These are phyloP conservation scores for Daboia siamensis DNA, from an alignment of 2,113 vertebrate genomes.

Conservation along the genomic window DNA sequence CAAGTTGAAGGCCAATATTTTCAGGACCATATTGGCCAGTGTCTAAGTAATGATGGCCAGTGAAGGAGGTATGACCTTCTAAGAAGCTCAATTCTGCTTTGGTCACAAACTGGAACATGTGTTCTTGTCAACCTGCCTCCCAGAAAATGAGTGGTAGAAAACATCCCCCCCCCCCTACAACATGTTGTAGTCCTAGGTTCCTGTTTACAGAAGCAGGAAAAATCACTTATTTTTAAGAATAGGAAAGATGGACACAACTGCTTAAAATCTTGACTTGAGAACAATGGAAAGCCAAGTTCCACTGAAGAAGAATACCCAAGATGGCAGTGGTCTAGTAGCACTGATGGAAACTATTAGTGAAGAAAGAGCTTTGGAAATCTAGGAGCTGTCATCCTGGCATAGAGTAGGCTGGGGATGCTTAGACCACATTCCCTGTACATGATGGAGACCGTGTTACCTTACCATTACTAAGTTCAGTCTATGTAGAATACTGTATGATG, in stretches of 20 bases:
- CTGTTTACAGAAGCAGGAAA: background rate
- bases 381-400: background rate
- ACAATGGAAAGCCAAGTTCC: background rate
- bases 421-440: background rate
- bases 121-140: background rate
- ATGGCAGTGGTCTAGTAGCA: background rate
- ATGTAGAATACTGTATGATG: background rate
- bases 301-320: background rate
- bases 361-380: background rate
- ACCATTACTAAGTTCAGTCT: background rate
- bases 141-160: background rate
- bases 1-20: background rate
- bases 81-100: background rate
- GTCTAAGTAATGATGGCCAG: background rate
- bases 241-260: background rate
- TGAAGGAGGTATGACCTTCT: background rate
- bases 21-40: background rate
- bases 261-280: background rate
- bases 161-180: background rate
- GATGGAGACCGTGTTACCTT: background rate
- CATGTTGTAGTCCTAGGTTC: background rate
- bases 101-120: background rate
- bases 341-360: background rate
- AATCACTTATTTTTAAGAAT: background rate
- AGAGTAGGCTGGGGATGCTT: background rate